Conservation (phyloP, 2,797 vertebrate species). For the Gallirallus australis region DNA sequence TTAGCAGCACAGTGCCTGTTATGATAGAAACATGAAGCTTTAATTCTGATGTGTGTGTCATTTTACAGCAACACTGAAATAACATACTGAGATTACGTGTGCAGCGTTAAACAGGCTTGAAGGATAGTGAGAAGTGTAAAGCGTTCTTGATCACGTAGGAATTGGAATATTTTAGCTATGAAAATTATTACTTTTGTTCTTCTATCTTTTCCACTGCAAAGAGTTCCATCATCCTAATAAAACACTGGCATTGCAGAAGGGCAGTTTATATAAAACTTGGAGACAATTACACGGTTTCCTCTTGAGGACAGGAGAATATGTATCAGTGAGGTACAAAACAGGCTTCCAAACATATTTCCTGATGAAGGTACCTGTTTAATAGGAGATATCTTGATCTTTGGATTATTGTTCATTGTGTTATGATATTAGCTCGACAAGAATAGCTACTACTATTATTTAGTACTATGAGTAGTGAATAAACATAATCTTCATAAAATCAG, state of each 20-base stretch:
- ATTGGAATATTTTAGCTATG: background rate
- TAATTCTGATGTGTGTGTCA: background rate
- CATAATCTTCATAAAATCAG: background rate
- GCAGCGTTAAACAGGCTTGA: background rate
- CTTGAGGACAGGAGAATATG: background rate
- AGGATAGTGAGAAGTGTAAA: background rate
- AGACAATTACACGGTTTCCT: background rate
- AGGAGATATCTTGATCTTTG: background rate
- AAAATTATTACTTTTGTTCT: background rate
- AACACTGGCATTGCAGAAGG: background rate
- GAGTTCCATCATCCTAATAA: background rate
- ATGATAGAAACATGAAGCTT: background rate
- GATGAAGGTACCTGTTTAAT: background rate
- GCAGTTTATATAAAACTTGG: background rate
- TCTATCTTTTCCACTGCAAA: background rate
- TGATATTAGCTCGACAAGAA: background rate
- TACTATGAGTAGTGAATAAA: background rate
- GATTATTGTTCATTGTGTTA: background rate
- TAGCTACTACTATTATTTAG: background rate
- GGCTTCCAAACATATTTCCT: background rate
- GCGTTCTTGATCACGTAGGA: background rate
- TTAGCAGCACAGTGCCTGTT: background rate
- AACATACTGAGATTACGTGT: fast-evolving
- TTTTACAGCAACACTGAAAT: background rate
- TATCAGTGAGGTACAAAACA: background rate